Base-by-base conservation (phyloP, 2,888 invertebrate genomes). In the Phyllotreta cruciferae region DNA sequence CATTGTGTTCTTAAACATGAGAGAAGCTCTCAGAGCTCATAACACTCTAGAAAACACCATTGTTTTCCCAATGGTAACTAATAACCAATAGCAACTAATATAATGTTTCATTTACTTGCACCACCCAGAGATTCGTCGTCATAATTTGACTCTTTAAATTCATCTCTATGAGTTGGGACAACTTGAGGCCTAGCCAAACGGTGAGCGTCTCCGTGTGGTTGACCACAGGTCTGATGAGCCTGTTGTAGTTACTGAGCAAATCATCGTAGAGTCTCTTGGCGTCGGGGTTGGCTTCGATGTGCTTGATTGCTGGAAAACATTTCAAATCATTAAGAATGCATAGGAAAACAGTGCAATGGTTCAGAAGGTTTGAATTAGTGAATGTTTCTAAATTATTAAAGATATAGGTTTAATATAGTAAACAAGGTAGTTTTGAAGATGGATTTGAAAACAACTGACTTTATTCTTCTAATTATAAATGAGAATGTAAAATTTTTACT, bases 201-300 rank as follows among this genome's bases (percentile, higher is more conserved):
- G 93, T 94, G 53, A 98, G 83, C 13, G 94, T 95, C 79, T 97
- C 95, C 1, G 91, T 92, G 76, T 95, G 94, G 80, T 97, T 96
- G 36, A 90, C 89, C 49, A 97, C 97, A 0, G 98, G 98, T 60
- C 98, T 85, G 66, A 97, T 97, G 56, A 98, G 85, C 47, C 96
- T 88, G 81, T 98, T 98, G 81, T 98, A 98, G 82, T 96, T 95
- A 76, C 94, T 93, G 52, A 99, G 86, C 56, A 98, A 86, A 80
- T 98, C 97, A 80, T 98, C 97, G 79, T 97, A 98, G 0, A 98
- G 87, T 24, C 98, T 86, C 79, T 97, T 96, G 0, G 97, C 94
- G 76, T 96, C 94, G 9, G 96, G 95, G 82, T 96, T 96, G 0
- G 93, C 94, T 82, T 94, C 93, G 66, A 84, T 81, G 67, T 80